A percentile compares a stretch with the other conserved stretches of the same genome.
Conservation (phyloP, 2,888 invertebrate genomes). For the Ernsta delagoae region DNA sequence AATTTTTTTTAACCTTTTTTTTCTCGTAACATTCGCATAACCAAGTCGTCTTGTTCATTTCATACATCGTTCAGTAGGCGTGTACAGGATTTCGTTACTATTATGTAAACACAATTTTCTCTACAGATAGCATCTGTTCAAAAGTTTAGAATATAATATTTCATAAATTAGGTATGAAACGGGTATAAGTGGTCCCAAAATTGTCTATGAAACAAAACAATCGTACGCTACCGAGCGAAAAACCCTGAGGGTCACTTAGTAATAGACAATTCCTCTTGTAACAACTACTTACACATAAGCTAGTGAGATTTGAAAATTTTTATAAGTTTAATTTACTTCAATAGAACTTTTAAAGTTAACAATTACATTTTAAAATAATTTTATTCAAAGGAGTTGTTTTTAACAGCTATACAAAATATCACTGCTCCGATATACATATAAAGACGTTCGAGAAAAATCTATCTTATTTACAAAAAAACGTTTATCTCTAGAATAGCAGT, state of each 20-base stretch:
- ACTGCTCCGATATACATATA: constrained; percentile 76
- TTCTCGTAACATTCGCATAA: constrained; percentile 74
- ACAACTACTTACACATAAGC: constrained; percentile 49
- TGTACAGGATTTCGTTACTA: constrained; percentile 34
- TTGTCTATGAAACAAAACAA: constrained; percentile 79
- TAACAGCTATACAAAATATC: constrained; percentile 79
- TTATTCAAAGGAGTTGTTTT: constrained; percentile 49
- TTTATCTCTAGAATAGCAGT: constrained; percentile 64
- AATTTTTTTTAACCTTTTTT: constrained; percentile 50
- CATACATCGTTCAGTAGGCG: constrained; percentile 41
- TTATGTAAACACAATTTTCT: constrained; percentile 40
- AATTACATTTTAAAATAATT: constrained; percentile 40
- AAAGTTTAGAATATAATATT: constrained; percentile 52
- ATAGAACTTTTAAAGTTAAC: constrained; percentile 43
- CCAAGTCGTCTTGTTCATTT: constrained; percentile 55
- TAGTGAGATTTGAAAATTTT: constrained; percentile 40
- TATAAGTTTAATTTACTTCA: constrained; percentile 33
- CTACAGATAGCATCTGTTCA: constrained; percentile 23
- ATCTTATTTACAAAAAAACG: constrained; percentile 67
- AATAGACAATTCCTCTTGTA: constrained; percentile 39
- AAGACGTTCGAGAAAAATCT: constrained; percentile 57
- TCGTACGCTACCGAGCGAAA: constrained; percentile 59
- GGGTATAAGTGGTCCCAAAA: constrained; percentile 80
- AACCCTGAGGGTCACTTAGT: constrained; percentile 47
- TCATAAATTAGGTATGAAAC: constrained; percentile 55